Evolutionary conservation across 2,797 vertebrate genomes (phyloP), one percentile per base, ranked within the genome.

Genomic region (Staurois parvus): DNA sequence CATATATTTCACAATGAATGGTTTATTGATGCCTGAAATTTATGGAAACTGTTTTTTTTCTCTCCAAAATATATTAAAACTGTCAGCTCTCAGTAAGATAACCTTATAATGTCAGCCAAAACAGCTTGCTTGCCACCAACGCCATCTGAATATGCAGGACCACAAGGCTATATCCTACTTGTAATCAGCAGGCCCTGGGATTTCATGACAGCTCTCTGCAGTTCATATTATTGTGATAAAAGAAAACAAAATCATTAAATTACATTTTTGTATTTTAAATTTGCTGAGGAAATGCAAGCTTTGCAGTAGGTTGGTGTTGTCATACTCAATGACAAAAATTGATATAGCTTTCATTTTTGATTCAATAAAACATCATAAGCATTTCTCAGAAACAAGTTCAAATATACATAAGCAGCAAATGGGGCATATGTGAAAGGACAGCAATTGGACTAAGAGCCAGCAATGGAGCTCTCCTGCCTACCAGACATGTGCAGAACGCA

Each of bases 41-140:
- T 45, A 81, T 64, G 52, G 79, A 81, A 81, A 81, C 72, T 24
- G 26, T 15, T 37, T 21, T 45, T n/a, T 74, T 66, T 37, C 72
- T 52, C 68, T 83, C 72, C 72, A 79, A 85, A 80, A 69, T 74
- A 75, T 80, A 80, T 80, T 74, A 79, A 73, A 73, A 52, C 68
- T 79, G 68, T 85, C 67, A 85, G 6, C 37, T 79, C 37, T 30
- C 74, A 72, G 56, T 79, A n/a, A 21, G 59, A 73, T 85, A 85
- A 85, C 69, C 75, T 66, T 73, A n/a, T 73, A 69, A 84, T 72
- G 72, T 69, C 72, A 68, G 28, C 72, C 72, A 75, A 83, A 68
- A 52, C 62, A n/a, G 28, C 37, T 24, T 17, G 10, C 42, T 68
- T n/a, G 62, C 62, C 62, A 67, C 72, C 12, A 76, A 56, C 26